Evolutionary conservation across 2,113 vertebrate genomes (phyloP), one percentile per base, ranked within the genome.

Genomic region (Otis tarda): DNA sequence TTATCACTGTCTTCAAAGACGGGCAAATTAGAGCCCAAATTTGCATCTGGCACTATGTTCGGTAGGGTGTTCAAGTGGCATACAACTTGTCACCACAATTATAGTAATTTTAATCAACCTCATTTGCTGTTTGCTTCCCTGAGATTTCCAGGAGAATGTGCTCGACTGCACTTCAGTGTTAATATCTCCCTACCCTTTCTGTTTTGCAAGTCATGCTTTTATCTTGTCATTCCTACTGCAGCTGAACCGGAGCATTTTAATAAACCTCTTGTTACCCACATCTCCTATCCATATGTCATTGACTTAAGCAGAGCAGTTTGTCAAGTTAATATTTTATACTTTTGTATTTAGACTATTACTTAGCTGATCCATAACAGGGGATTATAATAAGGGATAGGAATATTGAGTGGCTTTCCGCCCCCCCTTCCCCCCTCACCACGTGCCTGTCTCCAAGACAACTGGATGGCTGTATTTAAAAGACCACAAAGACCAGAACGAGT

Each of bases 381-480:
- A 83, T 87, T 86, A 90, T 18, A 73, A 67, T 64, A 83, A 78
- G 85, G 82, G 45, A 53, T 94, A 83, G 33, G 91, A 87, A 86
- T 60, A 92, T 65, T 59, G 64, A 78, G 41, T 37, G 59, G 21
- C 10, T 41, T 41, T 41, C 41, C 41, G 41, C 39, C 5, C 39
- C 39, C 39, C 39, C 39, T 11, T 11, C 10, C 17, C 64, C 4
- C 0, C n/a, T 73, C 18, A 19, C 55, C 98, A 97, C 97, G 80
- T 94, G 94, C 85, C 97, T 94, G 98, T 98, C 97, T 98, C 97
- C 97, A 98, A 93, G 97, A 97, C 96, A 97, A 97, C 95, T 96
- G 95, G 97, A 98, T 97, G 97, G 97, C 97, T 95, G 98, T 96
- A 98, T 98, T 98, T 98, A 98, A 98, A 97, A 94, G 96, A 98